Base-by-base conservation (phyloP, 2,888 invertebrate genomes). In the Zygothrica quintamaculata region DNA sequence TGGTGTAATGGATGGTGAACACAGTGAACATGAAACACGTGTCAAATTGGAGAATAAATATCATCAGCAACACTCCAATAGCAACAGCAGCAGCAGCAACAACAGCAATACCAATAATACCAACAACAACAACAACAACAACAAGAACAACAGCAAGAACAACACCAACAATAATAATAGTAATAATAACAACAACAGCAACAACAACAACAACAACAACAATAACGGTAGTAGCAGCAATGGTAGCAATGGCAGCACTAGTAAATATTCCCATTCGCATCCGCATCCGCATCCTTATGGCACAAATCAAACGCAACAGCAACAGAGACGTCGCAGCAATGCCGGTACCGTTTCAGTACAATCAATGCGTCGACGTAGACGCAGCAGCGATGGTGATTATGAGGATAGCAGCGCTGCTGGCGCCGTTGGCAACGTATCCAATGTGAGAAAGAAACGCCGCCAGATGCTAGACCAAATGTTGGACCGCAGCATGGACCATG, bases 11-110 rank as follows among this genome's bases (percentile, higher is more conserved):
- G 48, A 18, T 9, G 8, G 25, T 7, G n/a, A 52, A 13, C 48
- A 15, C 22, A 5, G n/a, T 5, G 29, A 9, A n/a, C 7, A 11
- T 22, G 7, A 42, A 9, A 2, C 56, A 36, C 26, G 36, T 12
- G 31, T 50, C 8, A 65, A 69, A 65, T 50, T 46, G 11, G 34
- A 43, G n/a, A 40, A 31, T 60, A 71, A 71, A 65, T 65, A 65
- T 48, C 66, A 59, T 7, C 6, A 37, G 11, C 50, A 42, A 42
- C 13, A 40, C 18, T 53, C 25, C 46, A 51, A 7, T 15, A 55
- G 7, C 44, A 44, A 15, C 3, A 33, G 9, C 22, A 52, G 13
- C 42, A 50, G 16, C 13, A 43, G 1, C 11, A 42, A 6, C 33
- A 55, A 0, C 39, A 43, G 9, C 31, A 26, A 9, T 7, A 37